Evolutionary conservation across 1,140 invertebrate genomes (phyloP), one percentile per base, ranked within the genome.

Genomic region (Microplitis demolitor): DNA sequence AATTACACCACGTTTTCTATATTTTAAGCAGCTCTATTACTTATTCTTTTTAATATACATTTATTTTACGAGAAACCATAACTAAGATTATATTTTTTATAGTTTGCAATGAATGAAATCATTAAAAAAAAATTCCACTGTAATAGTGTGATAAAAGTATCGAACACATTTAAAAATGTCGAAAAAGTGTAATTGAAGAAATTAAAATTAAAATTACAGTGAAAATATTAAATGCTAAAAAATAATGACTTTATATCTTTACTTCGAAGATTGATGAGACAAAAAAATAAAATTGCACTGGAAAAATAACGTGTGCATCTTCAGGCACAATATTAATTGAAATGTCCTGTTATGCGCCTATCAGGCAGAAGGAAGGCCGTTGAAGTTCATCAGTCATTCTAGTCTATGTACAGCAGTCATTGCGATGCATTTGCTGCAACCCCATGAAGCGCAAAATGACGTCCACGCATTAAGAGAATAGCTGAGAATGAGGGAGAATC

Each of bases 331-430:
- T 72, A 73, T 73, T 66, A 69, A 70, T 69, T 66, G 74, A 76
- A 66, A 71, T 39, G 64, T 64, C 56, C 58, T 67, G 74, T 64
- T 62, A 73, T 62, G 67, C 70, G 68, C 64, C 67, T 66, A 76
- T 71, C 69, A 70, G 69, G 71, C 68, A 71, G 71, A 75, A 74
- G 74, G 66, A 77, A 77, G 69, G 54, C 67, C 71, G 76, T 67
- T 73, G 75, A 74, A 73, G 76, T 77, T 77, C 76, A 77, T 77
- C 76, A 77, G 76, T 77, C 76, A 77, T 77, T 74, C 74, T 39
- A 60, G 50, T 71, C 66, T 53, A 71, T 73, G 45, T 71, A 60
- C 60, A 61, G 58, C 64, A 75, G 71, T 77, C 76, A 77, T 77
- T 54, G 74, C 74, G 68, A 31, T 56, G 61, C 50, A 71, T 74